Conservation (phyloP, 2,888 invertebrate genomes). For the Torymus texanus region DNA sequence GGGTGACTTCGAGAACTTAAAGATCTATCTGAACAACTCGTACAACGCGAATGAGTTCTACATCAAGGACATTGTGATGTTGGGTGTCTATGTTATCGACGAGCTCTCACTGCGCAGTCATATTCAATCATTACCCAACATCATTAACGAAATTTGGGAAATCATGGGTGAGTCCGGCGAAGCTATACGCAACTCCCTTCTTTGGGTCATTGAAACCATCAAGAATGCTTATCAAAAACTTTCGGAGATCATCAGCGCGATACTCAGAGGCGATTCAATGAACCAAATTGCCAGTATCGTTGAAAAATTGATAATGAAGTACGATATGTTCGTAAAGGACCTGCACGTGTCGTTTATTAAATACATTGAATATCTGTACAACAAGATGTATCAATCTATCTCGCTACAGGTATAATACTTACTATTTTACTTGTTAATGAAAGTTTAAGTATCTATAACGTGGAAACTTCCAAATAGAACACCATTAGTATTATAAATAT, state of each 20-base stretch:
- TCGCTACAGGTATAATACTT: slow-evolving; percentile 76
- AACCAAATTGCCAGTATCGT: slow-evolving; percentile 83
- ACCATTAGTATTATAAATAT: too few species aligned
- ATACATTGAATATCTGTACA: slow-evolving; percentile 86
- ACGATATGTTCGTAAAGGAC: slow-evolving; percentile 87
- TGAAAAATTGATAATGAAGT: slow-evolving; percentile 84
- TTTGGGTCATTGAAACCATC: slow-evolving; percentile 84
- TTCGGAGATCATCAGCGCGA: slow-evolving; percentile 81
- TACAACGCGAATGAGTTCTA: slow-evolving; percentile 90
- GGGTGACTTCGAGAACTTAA: slow-evolving; percentile 83
- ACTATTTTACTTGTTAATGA: too few species aligned
- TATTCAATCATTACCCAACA: slow-evolving; percentile 86
- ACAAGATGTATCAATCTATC: slow-evolving; percentile 80
- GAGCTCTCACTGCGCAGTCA: slow-evolving; percentile 87
- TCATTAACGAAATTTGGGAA: slow-evolving; percentile 89
- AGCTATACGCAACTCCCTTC: slow-evolving; percentile 84
- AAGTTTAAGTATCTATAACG: too few species aligned
- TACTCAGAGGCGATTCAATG: slow-evolving; percentile 85
- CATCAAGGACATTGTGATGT: slow-evolving; percentile 85
- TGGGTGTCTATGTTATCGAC: slow-evolving; percentile 83
- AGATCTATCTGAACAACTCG: slow-evolving; percentile 84
- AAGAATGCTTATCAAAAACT: slow-evolving; percentile 84
- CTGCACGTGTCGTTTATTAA: slow-evolving; percentile 83
- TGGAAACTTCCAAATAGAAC: too few species aligned
- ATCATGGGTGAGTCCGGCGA: slow-evolving; percentile 90